Percentiles rank a stretch among this genome's conserved stretches.
phyloP scores from a whole-genome alignment of 2,797 vertebrate species.

The Pogonophryne albipinna region DNA sequence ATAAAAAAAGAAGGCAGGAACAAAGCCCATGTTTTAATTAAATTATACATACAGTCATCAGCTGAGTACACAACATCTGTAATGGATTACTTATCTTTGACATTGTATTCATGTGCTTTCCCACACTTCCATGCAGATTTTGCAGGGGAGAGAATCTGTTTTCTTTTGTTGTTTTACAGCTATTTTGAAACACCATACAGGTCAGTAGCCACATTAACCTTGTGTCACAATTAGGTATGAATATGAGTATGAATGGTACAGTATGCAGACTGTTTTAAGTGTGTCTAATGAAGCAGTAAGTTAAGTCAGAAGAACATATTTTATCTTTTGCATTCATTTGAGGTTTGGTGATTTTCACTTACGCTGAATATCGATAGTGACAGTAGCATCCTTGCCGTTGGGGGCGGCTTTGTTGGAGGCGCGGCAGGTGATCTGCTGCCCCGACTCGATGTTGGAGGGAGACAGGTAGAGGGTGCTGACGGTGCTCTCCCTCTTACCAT shows the following conservation, averaged over 20 bases:
- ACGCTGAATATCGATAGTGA: constrained; percentile 94
- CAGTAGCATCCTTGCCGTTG: constrained; percentile 88
- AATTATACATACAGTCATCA: neutral
- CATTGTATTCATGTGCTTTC: neutral
- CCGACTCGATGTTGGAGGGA: constrained; percentile 88
- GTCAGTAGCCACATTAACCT: neutral
- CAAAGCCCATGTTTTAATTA: constrained; percentile 4
- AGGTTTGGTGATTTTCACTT: constrained; percentile 70
- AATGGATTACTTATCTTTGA: constrained; percentile 8
- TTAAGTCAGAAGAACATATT: neutral
- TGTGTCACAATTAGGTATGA: neutral
- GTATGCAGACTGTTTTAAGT: neutral
- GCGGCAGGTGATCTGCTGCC: constrained; percentile 90
- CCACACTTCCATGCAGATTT: neutral
- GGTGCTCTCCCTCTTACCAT: constrained; percentile 91
- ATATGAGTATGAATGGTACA: neutral
- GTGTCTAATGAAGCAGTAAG: neutral
- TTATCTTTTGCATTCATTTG: neutral
- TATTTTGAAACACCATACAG: constrained; percentile 1
- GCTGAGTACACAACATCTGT: constrained; percentile 6
- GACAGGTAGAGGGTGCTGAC: constrained; percentile 91
- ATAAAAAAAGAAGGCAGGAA: neutral
- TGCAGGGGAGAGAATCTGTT: neutral
- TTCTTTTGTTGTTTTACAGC: neutral
- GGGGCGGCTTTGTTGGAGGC: constrained; percentile 93